Evolutionary conservation across 2,113 vertebrate species (phyloP).

Genomic region (Anas platyrhynchos): DNA sequence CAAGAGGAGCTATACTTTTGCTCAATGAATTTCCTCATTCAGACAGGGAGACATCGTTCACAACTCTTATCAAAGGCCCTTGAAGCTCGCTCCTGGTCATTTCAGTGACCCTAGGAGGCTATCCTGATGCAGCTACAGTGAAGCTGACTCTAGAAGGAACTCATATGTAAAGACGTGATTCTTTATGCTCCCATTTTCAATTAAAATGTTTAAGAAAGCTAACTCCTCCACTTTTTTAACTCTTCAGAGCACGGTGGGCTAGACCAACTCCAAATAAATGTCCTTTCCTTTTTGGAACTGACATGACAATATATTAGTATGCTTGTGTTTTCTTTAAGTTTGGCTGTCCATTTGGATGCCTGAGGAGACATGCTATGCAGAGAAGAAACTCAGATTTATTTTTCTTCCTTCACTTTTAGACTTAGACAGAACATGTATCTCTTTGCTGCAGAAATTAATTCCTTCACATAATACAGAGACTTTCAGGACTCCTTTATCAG

Average conservation of each 20-base stretch:
- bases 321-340: neutral
- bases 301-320: neutral
- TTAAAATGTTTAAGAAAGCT: neutral
- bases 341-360: neutral
- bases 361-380: neutral
- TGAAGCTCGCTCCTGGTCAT: neutral
- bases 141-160: neutral
- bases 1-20: neutral
- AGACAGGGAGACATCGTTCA: neutral
- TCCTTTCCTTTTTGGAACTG: neutral
- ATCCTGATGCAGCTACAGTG: neutral
- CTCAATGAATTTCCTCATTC: neutral
- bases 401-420: neutral
- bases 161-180: neutral
- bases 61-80: neutral
- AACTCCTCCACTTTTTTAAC: neutral
- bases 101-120: neutral
- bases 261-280: neutral
- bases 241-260: neutral
- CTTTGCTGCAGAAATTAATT: neutral
- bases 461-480: neutral
- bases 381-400: neutral
- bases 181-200: neutral
- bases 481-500: conserved; percentile 43
- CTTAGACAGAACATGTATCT: neutral